phyloP scores from a whole-genome alignment of 2,888 invertebrate species.

The Nebria brevicollis region DNA sequence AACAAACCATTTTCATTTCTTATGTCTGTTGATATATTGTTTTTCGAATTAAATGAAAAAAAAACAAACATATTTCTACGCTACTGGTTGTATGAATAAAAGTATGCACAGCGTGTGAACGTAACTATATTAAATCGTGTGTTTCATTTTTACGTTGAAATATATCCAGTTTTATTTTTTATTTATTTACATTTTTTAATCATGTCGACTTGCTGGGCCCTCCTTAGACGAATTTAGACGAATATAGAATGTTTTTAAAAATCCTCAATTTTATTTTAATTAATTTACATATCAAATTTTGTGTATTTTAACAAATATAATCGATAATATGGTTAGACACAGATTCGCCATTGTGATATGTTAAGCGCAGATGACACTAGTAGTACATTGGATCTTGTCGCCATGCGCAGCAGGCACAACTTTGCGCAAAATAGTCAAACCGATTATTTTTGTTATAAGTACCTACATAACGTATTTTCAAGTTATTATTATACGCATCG shows the following conservation, averaged over 20 bases:
- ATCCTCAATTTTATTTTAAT: background rate
- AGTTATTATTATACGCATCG: background rate
- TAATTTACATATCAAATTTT: background rate
- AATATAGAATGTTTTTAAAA: background rate
- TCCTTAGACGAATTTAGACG: background rate
- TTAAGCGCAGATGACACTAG: background rate
- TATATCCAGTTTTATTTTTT: conserved; percentile 30
- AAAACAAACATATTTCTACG: conserved; percentile 43
- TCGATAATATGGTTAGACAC: background rate
- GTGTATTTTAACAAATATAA: background rate
- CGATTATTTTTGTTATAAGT: background rate
- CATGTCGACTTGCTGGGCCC: background rate
- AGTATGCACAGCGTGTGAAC: conserved; percentile 46
- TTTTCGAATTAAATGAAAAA: conserved; percentile 9
- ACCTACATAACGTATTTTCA: too few species aligned
- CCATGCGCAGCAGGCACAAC: too few species aligned
- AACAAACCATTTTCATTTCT: conserved; percentile 34
- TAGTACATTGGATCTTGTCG: background rate
- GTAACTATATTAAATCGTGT: conserved; percentile 39
- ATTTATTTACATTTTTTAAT: background rate
- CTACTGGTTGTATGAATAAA: conserved; percentile 46
- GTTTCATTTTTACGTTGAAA: conserved; percentile 34
- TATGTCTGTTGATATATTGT: conserved; percentile 43
- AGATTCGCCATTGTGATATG: background rate
- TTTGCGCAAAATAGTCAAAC: background rate